phyloP scores from a whole-genome alignment of 2,797 vertebrate genomes.

The Apodemus agrarius region DNA sequence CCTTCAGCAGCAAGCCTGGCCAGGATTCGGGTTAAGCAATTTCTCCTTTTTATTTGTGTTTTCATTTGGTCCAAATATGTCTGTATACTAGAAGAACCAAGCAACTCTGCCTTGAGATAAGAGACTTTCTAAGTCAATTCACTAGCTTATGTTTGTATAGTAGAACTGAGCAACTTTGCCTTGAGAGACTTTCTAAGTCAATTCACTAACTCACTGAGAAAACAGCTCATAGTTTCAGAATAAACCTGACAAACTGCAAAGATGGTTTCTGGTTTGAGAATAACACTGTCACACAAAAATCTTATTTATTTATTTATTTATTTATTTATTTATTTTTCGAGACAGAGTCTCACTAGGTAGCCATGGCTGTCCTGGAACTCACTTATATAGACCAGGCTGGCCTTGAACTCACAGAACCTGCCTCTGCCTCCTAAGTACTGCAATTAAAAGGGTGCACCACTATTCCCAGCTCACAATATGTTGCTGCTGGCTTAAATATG shows the following conservation, averaged over 20 bases:
- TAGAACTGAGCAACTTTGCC: conserved; percentile 42
- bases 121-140: conserved; percentile 38
- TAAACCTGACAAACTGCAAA: conserved; percentile 28
- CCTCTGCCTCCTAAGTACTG: background rate
- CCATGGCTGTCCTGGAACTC: background rate
- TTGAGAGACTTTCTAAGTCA: conserved; percentile 40
- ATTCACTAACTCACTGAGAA: conserved; percentile 43
- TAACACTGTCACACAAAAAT: background rate
- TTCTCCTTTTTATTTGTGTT: conserved; percentile 49
- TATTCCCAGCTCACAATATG: background rate
- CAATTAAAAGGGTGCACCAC: background rate
- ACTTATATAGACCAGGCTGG: background rate
- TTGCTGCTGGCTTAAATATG: conserved; percentile 41
- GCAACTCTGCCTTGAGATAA: conserved; percentile 44
- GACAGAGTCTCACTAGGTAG: background rate
- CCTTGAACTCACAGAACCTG: background rate
- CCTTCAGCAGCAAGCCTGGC: background rate
- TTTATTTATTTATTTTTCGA: background rate
- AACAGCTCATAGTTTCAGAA: conserved; percentile 37
- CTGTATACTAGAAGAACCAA: background rate
- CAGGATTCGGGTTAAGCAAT: background rate
- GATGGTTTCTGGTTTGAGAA: conserved; percentile 16
- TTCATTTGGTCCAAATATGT: conserved; percentile 31
- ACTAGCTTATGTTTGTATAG: background rate
- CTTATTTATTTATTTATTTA: no score